phyloP scores from a whole-genome alignment of 2,888 invertebrate genomes.

The Thyatira batis region DNA sequence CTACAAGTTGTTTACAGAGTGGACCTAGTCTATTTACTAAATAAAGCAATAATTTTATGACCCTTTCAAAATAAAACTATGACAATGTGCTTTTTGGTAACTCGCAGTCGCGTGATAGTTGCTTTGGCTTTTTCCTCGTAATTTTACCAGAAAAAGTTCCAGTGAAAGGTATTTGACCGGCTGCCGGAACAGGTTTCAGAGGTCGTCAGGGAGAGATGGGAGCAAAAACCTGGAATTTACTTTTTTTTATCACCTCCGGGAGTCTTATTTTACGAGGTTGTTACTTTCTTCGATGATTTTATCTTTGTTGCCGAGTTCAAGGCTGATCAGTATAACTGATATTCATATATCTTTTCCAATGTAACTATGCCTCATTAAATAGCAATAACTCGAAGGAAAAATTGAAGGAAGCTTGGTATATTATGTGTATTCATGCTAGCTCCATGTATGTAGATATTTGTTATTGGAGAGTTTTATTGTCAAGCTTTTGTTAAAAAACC shows the following conservation, averaged over 20 bases:
- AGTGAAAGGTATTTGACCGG: slow-evolving; percentile 54
- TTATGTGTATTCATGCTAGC: too few relatives aligned
- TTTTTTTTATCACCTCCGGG: slow-evolving; percentile 14
- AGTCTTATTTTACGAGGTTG: slow-evolving; percentile 3
- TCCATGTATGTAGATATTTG: too few relatives aligned
- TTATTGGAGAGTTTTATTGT: too few relatives aligned
- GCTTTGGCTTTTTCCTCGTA: slow-evolving; percentile 41
- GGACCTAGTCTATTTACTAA: too few relatives aligned
- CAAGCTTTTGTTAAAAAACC: too few relatives aligned
- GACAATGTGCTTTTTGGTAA: neutral
- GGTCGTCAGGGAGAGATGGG: slow-evolving; percentile 48
- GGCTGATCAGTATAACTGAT: neutral
- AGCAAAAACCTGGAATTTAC: slow-evolving; percentile 54
- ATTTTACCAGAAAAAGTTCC: slow-evolving; percentile 39
- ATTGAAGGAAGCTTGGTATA: too few relatives aligned
- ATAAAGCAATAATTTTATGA: neutral
- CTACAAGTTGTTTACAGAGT: too few relatives aligned
- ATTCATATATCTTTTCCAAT: too few relatives aligned
- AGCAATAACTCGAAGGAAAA: too few relatives aligned
- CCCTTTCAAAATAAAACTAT: neutral
- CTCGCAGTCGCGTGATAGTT: slow-evolving; percentile 7
- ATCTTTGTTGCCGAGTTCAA: neutral
- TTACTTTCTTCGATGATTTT: neutral
- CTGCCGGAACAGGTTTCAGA: slow-evolving; percentile 56
- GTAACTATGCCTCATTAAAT: too few relatives aligned